These are phyloP conservation scores for Pseudococcus jackbeardsleyi DNA, from an alignment of 2,888 invertebrate species.

Conservation along the genomic window DNA sequence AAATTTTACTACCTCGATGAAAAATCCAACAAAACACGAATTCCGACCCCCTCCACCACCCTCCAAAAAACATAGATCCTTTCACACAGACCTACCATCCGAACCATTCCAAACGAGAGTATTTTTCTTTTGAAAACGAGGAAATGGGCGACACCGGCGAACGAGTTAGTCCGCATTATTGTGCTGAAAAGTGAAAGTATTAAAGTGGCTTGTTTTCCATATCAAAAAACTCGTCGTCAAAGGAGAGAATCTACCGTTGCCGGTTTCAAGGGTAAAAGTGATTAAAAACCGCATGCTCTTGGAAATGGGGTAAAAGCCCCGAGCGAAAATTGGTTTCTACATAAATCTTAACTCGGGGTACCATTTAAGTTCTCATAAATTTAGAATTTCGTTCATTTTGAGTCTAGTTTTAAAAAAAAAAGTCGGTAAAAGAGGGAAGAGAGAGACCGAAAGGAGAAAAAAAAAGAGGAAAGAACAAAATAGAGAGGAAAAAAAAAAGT, in stretches of 20 bases:
- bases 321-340: conserved; percentile 37
- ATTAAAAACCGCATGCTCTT: conserved; percentile 26
- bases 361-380: conserved; percentile 40
- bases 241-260: neutral
- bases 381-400: conserved; percentile 24
- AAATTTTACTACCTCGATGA: neutral
- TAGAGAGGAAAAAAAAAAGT: neutral
- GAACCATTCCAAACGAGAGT: neutral
- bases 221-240: conserved; percentile 14
- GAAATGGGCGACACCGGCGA: neutral
- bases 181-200: conserved; percentile 12
- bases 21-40: neutral
- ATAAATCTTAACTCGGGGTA: conserved; percentile 35
- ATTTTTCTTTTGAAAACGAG: neutral
- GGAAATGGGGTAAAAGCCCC: conserved; percentile 21
- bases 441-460: neutral
- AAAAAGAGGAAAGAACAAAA: conserved; percentile 5
- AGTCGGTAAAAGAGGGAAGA: neutral
- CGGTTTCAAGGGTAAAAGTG: conserved; percentile 11
- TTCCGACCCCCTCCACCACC: too few relatives aligned
- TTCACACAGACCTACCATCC: too few relatives aligned
- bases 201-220: conserved; percentile 25
- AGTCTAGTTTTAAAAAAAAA: neutral
- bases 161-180: neutral
- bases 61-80: too few relatives aligned